phyloP scores from a whole-genome alignment of 64 coral and sea anemone genomes.

The Hydrozoanthus tunicans region DNA sequence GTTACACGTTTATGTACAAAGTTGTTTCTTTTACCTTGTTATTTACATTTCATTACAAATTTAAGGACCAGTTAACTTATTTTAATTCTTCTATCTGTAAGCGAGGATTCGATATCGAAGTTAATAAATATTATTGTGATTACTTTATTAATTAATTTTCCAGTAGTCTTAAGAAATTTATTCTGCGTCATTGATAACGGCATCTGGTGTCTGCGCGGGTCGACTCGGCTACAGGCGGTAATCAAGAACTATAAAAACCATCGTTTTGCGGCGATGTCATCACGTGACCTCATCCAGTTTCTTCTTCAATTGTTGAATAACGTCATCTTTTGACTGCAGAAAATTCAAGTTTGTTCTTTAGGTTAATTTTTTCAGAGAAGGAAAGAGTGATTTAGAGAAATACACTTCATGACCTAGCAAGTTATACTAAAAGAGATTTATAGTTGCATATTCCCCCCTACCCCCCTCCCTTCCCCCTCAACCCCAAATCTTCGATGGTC shows the following conservation, averaged over 20 bases:
- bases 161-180: background rate
- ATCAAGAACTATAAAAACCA: background rate
- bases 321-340: conserved; percentile 51
- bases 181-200: background rate
- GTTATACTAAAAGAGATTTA: too few relatives aligned
- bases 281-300: conserved; percentile 38
- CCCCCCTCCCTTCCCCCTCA: too few relatives aligned
- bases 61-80: background rate
- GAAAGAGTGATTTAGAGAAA: background rate
- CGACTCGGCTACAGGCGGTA: background rate
- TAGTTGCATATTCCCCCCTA: too few relatives aligned
- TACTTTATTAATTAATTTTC: background rate
- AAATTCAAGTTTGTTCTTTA: background rate
- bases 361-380: background rate
- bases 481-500: too few relatives aligned
- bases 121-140: background rate
- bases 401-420: background rate
- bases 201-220: background rate
- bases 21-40: background rate
- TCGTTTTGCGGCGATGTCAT: background rate
- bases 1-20: background rate
- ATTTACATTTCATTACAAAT: background rate
- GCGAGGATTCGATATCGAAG: background rate
- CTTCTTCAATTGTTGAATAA: conserved; percentile 43
- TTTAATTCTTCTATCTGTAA: background rate